Base-by-base conservation (phyloP, 2,113 vertebrate genomes). In the Eurypyga helias region DNA sequence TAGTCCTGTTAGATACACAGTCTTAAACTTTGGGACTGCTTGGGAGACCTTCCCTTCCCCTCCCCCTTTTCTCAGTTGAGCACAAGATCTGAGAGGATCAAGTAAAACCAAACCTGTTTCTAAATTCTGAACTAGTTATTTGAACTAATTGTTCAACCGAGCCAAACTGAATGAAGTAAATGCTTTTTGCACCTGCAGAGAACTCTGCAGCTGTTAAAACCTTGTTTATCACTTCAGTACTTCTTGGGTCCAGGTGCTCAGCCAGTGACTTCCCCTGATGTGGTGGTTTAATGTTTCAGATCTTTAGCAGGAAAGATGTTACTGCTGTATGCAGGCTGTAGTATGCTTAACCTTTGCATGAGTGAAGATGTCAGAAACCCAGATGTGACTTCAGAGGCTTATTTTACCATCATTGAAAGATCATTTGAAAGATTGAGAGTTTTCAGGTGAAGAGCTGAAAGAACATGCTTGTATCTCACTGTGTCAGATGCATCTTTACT, bases 181-280 rank as follows among this genome's bases (percentile, higher is more conserved):
- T 80, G 58, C 34, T 51, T 79, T 33, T 65, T 91, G 93, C 95
- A 95, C 93, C 93, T 97, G 96, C 89, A 73, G 82, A 77, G 79
- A 49, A 93, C 26, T 29, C 89, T 96, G 78, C 96, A 93, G 95
- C 82, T 96, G 81, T 91, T 72, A 79, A 41, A 60, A 60, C 5
- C 65, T 87, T 94, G 91, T 96, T 97, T 91, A 65, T 89, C 70
- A 75, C 60, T 92, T 83, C 7, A 15, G 60, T 29, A 14, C 67
- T 75, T 36, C 52, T 60, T 13, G 23, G 24, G 41, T 88, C 78
- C 93, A 96, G 89, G 90, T 97, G 96, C 90, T 95, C 58, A 80
- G 75, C 19, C 38, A 41, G 73, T 2, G 24, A 91, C 89, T 97
- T 95, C 91, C 89, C 66, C 17, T 28, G 45, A 17, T 0, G 2